Base-by-base conservation (phyloP, 2,888 invertebrate species). In the Tipula unca region DNA sequence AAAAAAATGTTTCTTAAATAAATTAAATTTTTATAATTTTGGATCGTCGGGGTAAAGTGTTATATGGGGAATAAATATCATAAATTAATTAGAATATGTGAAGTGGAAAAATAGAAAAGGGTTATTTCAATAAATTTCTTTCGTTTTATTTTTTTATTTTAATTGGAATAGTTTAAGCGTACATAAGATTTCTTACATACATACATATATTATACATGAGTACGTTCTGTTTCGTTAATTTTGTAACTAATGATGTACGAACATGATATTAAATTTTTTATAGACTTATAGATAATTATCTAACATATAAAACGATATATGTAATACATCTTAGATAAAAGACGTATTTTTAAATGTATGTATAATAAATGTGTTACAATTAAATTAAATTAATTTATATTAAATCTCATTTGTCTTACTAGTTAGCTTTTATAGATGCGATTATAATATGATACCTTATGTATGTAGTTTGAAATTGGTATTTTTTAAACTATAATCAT, bases 81-180 rank as follows among this genome's bases (percentile, higher is more conserved):
- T 69, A 69, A 69, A 69, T 69, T 69, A 69, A 69, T 69, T 69
- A 69, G 69, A 69, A 69, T 69, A 69, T 69, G 69, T 69, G 69
- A 69, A 69, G 69, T 69, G 69, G 69, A 69, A 69, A 54, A 25
- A 25, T 69, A 69, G 69, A 69, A 69, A 69, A 69, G 69, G 69
- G 69, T 69, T 69, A 69, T 69, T 69, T 69, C 69, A 69, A 69
- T 69, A 69, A 69, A 2, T 69, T 69, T 69, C 69, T 69, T 69
- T 69, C 69, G n/a, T 48, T 20, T 48, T 39, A 10, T 48, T 48
- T n/a, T 48, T 17, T 48, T 48, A 48, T 48, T 69, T 69, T 69
- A 69, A 69, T 69, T 69, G 69, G 69, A 69, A 69, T 69, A 69
- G 69, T 69, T 69, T 69, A 69, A 69, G 54, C 54, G 54, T 54